Evolutionary conservation across 2,113 vertebrate genomes (phyloP).

Genomic region (Lichenostomus cassidix): DNA sequence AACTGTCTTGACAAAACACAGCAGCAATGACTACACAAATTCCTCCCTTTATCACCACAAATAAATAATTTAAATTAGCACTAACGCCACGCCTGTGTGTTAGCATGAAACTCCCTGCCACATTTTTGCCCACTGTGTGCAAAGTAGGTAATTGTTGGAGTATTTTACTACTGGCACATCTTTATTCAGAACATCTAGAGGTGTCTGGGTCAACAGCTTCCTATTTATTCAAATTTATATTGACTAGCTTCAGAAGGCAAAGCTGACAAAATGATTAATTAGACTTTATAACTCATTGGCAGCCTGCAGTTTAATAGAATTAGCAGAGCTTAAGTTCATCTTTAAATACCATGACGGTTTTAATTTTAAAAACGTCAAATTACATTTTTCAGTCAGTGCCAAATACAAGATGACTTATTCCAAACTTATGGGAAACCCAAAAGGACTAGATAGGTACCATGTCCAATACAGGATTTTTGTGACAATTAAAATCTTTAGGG

Average conservation of each 20-base stretch:
- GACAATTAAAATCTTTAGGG: background rate
- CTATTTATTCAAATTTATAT: slow-evolving; percentile 79
- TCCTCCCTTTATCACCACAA: background rate
- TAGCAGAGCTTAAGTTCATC: slow-evolving; percentile 77
- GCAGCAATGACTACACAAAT: background rate
- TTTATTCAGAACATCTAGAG: slow-evolving; percentile 60
- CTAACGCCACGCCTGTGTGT: background rate
- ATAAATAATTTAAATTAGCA: background rate
- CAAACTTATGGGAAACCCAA: slow-evolving; percentile 21
- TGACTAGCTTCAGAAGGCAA: slow-evolving; percentile 73
- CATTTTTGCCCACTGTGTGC: background rate
- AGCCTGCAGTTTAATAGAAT: slow-evolving; percentile 77
- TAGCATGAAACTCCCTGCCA: background rate
- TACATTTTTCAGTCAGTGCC: slow-evolving; percentile 66
- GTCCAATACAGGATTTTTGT: background rate
- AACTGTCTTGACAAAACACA: background rate
- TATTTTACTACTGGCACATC: slow-evolving; percentile 43
- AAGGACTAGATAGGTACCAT: background rate
- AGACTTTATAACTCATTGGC: slow-evolving; percentile 74
- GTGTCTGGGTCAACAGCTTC: slow-evolving; percentile 66
- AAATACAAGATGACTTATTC: slow-evolving; percentile 67
- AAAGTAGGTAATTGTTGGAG: background rate
- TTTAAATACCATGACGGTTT: slow-evolving; percentile 75
- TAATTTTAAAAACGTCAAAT: slow-evolving; percentile 73
- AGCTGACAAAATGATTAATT: slow-evolving; percentile 82